Percentiles rank a stretch among this genome's conserved stretches.
Conservation (phyloP, 2,797 vertebrate species). For the Kryptolebias ocellatus region DNA sequence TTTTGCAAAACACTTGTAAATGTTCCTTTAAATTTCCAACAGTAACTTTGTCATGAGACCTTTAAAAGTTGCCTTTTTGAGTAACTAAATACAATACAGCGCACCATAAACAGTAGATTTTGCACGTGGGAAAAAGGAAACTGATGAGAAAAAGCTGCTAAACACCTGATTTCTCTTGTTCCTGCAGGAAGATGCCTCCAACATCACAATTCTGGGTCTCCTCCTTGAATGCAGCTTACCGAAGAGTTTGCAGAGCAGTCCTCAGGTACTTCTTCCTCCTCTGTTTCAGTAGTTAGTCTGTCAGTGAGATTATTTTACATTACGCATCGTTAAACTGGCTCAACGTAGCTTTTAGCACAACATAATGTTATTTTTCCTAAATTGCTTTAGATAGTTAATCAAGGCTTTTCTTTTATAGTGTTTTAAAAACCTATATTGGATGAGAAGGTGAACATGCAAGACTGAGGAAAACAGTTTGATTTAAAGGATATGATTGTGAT, state of each 20-base stretch:
- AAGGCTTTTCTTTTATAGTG: too few species aligned
- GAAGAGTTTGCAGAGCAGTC: slow-evolving; percentile 79
- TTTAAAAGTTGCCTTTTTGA: too few species aligned
- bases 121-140: not conserved
- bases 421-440: not conserved
- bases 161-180: slow-evolving; percentile 2
- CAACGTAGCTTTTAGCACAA: too few species aligned
- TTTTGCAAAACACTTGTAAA: not conserved
- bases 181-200: slow-evolving; percentile 89
- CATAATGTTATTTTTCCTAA: too few species aligned
- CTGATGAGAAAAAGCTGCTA: not conserved
- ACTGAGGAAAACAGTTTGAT: too few species aligned
- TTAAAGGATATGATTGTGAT: not conserved
- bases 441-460: not conserved
- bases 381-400: too few species aligned
- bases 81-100: too few species aligned
- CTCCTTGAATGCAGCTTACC: slow-evolving; percentile 91
- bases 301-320: not conserved
- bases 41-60: too few species aligned
- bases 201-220: slow-evolving; percentile 90
- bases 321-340: too few species aligned
- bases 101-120: too few species aligned
- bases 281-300: not conserved
- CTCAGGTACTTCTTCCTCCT: slow-evolving; percentile 71
- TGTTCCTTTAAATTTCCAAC: not conserved